These are phyloP conservation scores for Listronotus bonariensis DNA, from an alignment of 1,140 invertebrate species.

Conservation along the genomic window DNA sequence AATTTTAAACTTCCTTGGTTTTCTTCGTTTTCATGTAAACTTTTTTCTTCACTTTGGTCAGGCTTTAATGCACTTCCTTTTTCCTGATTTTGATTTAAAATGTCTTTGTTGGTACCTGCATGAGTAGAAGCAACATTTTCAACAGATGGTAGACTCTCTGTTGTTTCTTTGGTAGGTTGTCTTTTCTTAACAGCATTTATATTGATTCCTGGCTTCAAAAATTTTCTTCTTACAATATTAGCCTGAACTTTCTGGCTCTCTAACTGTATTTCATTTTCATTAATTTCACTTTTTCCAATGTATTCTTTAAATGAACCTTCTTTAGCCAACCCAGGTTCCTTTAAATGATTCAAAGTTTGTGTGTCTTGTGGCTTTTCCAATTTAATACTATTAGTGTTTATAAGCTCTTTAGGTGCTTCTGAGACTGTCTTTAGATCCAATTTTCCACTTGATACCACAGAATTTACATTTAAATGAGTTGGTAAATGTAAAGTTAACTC, in stretches of 20 bases:
- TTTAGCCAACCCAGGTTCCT: not conserved
- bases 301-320: not conserved
- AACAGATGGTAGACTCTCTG: not conserved
- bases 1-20: too few species aligned
- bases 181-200: conserved; percentile 14
- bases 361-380: not conserved
- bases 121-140: not conserved
- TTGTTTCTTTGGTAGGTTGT: conserved; percentile 1
- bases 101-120: too few species aligned
- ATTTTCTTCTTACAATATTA: conserved; percentile 9
- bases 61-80: not conserved
- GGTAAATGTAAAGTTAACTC: not conserved
- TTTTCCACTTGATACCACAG: not conserved
- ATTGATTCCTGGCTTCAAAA: conserved; percentile 22
- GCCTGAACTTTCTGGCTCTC: not conserved
- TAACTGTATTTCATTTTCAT: not conserved
- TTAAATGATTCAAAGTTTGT: not conserved
- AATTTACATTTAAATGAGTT: not conserved
- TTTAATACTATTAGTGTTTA: not conserved
- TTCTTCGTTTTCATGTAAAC: too few species aligned
- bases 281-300: not conserved
- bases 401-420: not conserved
- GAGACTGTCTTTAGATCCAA: too few species aligned
- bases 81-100: not conserved
- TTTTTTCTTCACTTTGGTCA: not conserved